Conservation (phyloP, 2,797 vertebrate genomes). For the Psittacula derbiana region DNA sequence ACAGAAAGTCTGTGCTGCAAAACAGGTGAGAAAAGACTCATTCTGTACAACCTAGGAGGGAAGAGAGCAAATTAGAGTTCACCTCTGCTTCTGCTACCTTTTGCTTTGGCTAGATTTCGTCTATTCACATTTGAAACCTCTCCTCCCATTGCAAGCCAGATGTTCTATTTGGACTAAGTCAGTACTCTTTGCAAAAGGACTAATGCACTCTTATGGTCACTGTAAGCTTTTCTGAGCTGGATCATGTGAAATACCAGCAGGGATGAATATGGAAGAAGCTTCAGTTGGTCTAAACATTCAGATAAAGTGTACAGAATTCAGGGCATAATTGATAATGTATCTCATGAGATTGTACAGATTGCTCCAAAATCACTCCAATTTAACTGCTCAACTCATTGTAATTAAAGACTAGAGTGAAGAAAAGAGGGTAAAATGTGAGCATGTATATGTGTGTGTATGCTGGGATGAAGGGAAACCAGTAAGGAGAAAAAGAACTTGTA, state of each 20-base stretch:
- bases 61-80: neutral
- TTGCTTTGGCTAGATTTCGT: neutral
- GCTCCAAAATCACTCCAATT: conserved; percentile 1
- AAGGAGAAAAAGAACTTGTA: conserved; percentile 15
- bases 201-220: neutral
- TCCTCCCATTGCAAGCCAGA: neutral
- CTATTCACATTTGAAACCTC: neutral
- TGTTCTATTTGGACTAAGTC: neutral
- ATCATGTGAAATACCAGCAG: neutral
- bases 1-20: neutral
- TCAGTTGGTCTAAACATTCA: neutral
- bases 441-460: neutral
- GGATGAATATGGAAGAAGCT: neutral
- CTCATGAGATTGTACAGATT: conserved; percentile 37
- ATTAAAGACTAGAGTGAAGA: conserved; percentile 30
- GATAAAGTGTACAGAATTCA: neutral
- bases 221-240: neutral
- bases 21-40: neutral
- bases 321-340: conserved; percentile 2
- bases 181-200: neutral
- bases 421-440: neutral
- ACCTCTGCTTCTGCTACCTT: neutral
- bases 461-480: neutral
- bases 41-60: neutral
- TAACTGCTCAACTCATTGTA: conserved; percentile 18